Base-by-base conservation (phyloP, 1,140 invertebrate genomes). In the Neodiprion lecontei region DNA sequence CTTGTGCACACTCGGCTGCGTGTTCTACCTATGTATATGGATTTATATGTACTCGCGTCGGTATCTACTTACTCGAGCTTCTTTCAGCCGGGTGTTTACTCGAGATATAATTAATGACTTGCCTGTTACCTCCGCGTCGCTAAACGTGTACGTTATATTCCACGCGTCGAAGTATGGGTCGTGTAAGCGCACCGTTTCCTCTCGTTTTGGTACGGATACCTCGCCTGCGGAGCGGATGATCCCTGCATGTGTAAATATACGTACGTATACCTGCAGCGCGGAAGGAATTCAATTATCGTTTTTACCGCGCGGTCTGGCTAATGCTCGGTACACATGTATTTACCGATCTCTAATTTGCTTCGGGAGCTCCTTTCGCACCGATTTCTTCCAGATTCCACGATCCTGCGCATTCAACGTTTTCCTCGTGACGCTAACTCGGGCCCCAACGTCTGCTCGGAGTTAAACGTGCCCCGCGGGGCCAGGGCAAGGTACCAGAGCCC, bases 401-500 rank as follows among this genome's bases (percentile, higher is more conserved):
- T 1, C 28, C 28, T 40, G 28, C 28, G 5, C 5, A 61, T 61
- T 17, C 11, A 61, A 61, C 9, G 11, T 61, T 14, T 17, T 12
- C n/a, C 53, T 61, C 53, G 8, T 61, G 53, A 17, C 53, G 53
- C 53, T 12, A 14, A 61, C 11, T 17, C 53, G 53, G 53, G 5
- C 4, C 9, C 53, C 53, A 61, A 17, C 53, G 53, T 61, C 53
- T 61, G 53, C 53, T 61, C 53, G 8, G 53, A 61, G 53, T 61
- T 61, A 61, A 61, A 61, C 53, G 70, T 23, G 23, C 48, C 48
- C 48, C n/a, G 21, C 21, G 48, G 48, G 70, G 70, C 48, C 70
- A 71, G 70, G 70, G 70, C 70, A 14, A 71, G 40, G 2, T 9
- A 48, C 21, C 70, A 48, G 21, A 17, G 3, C 65, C 72, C 77